Evolutionary conservation across 2,113 vertebrate species (phyloP).

Genomic region (Paracanthobrama guichenoti): DNA sequence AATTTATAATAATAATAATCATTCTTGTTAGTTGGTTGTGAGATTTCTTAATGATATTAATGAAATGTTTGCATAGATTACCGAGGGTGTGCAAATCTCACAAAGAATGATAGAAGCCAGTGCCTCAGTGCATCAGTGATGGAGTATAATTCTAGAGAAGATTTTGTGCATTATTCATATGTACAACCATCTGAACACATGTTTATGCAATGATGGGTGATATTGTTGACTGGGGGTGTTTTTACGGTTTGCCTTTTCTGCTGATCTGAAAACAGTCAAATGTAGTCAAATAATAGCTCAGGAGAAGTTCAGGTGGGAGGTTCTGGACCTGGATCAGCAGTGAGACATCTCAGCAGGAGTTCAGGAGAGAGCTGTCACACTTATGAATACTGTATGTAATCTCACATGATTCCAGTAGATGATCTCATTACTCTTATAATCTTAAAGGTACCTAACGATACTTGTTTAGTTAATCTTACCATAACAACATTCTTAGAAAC

Average conservation of each 20-base stretch:
- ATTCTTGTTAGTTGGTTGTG: background rate
- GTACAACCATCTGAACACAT: slow-evolving; percentile 5
- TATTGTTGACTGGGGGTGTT: slow-evolving; percentile 5
- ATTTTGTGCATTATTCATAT: slow-evolving; percentile 17
- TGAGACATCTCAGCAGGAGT: slow-evolving; percentile 7
- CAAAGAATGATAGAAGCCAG: background rate
- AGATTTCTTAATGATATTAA: background rate
- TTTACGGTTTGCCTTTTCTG: slow-evolving; percentile 7
- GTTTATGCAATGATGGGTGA: slow-evolving; percentile 10
- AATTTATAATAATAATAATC: background rate
- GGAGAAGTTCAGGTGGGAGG: slow-evolving; percentile 7
- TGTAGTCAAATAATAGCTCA: background rate
- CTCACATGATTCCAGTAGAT: too few relatives aligned
- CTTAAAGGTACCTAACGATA: background rate
- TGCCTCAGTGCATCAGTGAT: background rate
- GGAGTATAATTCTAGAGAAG: background rate
- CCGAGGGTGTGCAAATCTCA: background rate
- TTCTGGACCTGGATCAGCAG: slow-evolving; percentile 27
- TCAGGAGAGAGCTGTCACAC: slow-evolving; percentile 18
- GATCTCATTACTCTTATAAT: background rate
- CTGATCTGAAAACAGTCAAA: slow-evolving; percentile 22
- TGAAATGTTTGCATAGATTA: background rate
- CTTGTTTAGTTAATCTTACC: background rate
- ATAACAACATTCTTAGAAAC: background rate
- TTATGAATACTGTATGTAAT: slow-evolving; percentile 26